Conservation (phyloP, 1,140 invertebrate genomes). For the Acromyrmex heyeri region DNA sequence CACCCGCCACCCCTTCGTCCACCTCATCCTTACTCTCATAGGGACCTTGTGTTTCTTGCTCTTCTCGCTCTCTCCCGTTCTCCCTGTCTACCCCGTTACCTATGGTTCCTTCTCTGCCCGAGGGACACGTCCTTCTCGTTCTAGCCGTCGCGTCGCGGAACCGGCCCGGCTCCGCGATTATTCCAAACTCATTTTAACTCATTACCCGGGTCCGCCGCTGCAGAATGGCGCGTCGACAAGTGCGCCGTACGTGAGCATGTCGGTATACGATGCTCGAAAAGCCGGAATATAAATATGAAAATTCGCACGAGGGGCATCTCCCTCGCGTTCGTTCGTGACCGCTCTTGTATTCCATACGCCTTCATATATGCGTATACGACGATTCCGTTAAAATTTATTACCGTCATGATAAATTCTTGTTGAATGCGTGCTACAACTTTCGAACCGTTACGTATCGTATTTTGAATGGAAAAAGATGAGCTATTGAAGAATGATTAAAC, state of each 20-base stretch:
- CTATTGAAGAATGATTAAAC: neutral
- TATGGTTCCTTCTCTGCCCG: conserved; percentile 65
- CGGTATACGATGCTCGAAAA: conserved; percentile 28
- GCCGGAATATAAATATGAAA: conserved; percentile 61
- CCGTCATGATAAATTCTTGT: conserved; percentile 37
- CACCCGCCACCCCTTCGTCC: conserved; percentile 66
- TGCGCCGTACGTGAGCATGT: conserved; percentile 52
- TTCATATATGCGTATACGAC: conserved; percentile 1
- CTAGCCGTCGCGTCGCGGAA: conserved; percentile 69
- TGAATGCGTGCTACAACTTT: neutral
- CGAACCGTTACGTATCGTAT: neutral
- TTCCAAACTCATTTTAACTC: conserved; percentile 82
- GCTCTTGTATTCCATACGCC: conserved; percentile 37
- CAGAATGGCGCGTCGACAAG: conserved; percentile 74
- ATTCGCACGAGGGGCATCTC: conserved; percentile 47
- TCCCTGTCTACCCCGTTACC: neutral
- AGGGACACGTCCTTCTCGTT: conserved; percentile 60
- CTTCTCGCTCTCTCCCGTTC: conserved; percentile 46
- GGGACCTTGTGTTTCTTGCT: conserved; percentile 62
- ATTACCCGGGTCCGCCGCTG: conserved; percentile 75
- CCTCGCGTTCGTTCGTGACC: conserved; percentile 47
- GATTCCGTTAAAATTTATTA: conserved; percentile 62
- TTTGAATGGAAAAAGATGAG: neutral
- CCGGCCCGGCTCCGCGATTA: conserved; percentile 77
- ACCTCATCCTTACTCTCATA: conserved; percentile 37